Percentiles rank a stretch among this genome's conserved stretches.
These are phyloP conservation scores for Rhagoletis pomonella DNA, from an alignment of 1,140 invertebrate genomes.

Conservation along the genomic window DNA sequence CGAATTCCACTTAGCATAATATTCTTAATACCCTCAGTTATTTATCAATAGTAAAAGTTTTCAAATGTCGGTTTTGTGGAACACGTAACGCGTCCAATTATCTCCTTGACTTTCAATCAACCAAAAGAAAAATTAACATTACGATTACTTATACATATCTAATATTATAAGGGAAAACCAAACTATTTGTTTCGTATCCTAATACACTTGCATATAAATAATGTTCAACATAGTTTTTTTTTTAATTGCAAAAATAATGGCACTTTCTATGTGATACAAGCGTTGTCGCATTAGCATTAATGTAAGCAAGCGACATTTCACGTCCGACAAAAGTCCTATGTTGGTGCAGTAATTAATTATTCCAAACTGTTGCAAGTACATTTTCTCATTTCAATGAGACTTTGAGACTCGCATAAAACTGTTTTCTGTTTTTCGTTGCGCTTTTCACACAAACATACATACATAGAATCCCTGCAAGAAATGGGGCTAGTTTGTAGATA, in stretches of 20 bases:
- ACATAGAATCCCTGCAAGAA: no score
- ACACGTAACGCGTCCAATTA: not conserved
- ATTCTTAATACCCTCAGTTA: no score
- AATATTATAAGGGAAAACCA: not conserved
- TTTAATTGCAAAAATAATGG: not conserved
- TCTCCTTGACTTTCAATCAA: not conserved
- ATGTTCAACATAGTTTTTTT: not conserved
- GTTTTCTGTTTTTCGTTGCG: not conserved
- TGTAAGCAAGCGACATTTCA: not conserved
- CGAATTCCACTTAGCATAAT: no score
- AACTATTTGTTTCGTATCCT: not conserved
- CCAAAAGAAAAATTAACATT: not conserved
- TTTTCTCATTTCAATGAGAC: conserved; percentile 73
- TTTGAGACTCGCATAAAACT: not conserved
- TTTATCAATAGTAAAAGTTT: no score
- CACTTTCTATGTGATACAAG: not conserved
- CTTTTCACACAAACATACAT: no score
- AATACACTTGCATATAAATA: not conserved
- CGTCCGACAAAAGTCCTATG: not conserved
- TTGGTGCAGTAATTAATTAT: conserved; percentile 62
- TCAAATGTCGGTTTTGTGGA: no score
- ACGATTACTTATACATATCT: no score
- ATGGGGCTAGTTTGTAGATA: no score
- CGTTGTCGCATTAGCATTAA: not conserved
- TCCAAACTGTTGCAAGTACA: conserved; percentile 72